These are phyloP conservation scores for Glareola pratincola DNA, from an alignment of 2,113 vertebrate genomes.

Conservation along the genomic window DNA sequence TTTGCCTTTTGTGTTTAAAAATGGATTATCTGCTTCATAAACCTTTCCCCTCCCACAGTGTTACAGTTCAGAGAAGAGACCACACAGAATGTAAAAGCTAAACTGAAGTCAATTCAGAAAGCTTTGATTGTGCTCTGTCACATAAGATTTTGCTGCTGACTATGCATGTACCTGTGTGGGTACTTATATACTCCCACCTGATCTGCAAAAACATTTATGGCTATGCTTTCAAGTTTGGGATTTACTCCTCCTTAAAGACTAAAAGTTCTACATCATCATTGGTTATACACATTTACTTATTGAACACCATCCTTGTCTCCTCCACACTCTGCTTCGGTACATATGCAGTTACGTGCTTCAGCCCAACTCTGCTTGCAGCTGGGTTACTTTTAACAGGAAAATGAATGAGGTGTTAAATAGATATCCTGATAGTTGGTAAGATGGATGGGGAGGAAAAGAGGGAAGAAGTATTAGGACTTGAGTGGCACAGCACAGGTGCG, in stretches of 20 bases:
- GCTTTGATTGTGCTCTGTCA: neutral
- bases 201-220: neutral
- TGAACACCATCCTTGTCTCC: neutral
- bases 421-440: constrained; percentile 23
- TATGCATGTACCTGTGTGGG: neutral
- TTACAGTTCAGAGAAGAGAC: neutral
- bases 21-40: neutral
- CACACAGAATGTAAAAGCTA: neutral
- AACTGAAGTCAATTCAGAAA: neutral
- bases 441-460: neutral
- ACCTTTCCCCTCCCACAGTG: neutral
- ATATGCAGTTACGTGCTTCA: neutral
- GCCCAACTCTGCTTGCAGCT: neutral
- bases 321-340: neutral
- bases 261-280: neutral
- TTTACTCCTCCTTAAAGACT: constrained; percentile 15
- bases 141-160: neutral
- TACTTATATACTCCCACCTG: neutral
- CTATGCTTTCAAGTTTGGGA: neutral
- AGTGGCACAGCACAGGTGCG: constrained; percentile 5
- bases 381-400: constrained; percentile 17
- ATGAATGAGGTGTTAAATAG: constrained; percentile 46
- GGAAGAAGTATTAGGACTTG: neutral
- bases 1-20: neutral
- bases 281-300: neutral